Evolutionary conservation across 2,797 vertebrate species (phyloP), one percentile per base, ranked within the genome.

Genomic region (Buphagus erythrorhynchus): DNA sequence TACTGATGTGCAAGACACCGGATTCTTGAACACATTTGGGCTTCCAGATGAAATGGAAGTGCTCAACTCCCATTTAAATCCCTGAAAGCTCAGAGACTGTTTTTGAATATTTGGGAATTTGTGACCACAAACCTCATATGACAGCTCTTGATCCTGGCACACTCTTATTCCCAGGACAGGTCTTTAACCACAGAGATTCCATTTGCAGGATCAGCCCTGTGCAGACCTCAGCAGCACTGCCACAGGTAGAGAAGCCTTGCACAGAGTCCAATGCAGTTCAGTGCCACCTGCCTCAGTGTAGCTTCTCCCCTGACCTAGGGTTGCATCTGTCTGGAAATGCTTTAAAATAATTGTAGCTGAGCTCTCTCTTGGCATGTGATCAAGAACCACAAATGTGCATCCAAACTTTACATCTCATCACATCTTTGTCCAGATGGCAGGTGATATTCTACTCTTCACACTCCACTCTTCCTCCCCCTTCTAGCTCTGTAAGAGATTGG

Each of bases 351-450:
- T 72, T 40, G 66, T 77, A 80, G 93, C 79, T 94, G 82, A 95
- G 93, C 72, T 88, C 82, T 77, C 77, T 72, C 69, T n/a, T 95
- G 95, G 93, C 86, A 59, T 54, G 66, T 46, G 90, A 94, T 78
- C 82, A 91, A 92, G 81, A 89, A 85, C 72, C 36, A 0, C 94
- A 95, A 96, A 87, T 93, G 78, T 94, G 81, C 89, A 97, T 96
- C 89, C 93, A 91, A 95, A 93, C 93, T 91, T 91, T 81, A 86
- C 73, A 96, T 91, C 88, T 95, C 82, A 93, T 94, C 94, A 68
- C 73, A 94, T 95, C 91, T 95, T 95, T 96, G 94, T 96, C 91
- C 95, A 97, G 94, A 96, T 97, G 96, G 96, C 93, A 96, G 95
- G 94, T 97, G 94, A 94, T 97, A 97, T 97, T 95, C 94, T 92